Evolutionary conservation across 1,140 invertebrate species (phyloP).

Genomic region (Nylanderia fulva): DNA sequence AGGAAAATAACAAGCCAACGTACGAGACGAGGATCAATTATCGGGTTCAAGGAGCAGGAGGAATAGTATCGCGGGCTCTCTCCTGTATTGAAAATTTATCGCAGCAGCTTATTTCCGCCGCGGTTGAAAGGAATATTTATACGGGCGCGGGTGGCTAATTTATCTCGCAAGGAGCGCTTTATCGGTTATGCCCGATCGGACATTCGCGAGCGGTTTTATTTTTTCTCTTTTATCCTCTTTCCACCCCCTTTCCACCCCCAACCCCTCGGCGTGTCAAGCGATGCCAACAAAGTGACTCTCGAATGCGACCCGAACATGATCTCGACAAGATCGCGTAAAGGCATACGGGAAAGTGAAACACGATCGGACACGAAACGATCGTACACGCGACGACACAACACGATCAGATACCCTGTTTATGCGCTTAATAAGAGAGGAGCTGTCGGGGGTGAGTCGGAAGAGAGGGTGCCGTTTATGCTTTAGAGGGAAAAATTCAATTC

Average conservation of each 20-base stretch:
- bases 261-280: background rate
- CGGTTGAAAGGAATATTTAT: constrained; percentile 61
- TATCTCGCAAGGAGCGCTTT: constrained; percentile 53
- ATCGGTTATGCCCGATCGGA: constrained; percentile 49
- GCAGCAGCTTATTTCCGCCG: constrained; percentile 59
- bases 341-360: constrained; percentile 45
- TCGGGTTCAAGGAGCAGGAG: constrained; percentile 54
- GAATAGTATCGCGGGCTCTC: constrained; percentile 10
- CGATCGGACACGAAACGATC: constrained; percentile 48
- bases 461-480: too few relatives aligned
- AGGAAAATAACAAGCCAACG: constrained; percentile 57
- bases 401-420: constrained; percentile 18
- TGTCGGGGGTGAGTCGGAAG: background rate
- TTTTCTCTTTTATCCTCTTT: background rate
- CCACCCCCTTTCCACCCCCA: background rate
- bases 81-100: constrained; percentile 61
- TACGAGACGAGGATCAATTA: constrained; percentile 59
- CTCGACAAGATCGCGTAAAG: constrained; percentile 20
- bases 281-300: constrained; percentile 47
- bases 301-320: constrained; percentile 32
- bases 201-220: constrained; percentile 50
- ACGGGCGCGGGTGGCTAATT: constrained; percentile 47
- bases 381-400: constrained; percentile 31
- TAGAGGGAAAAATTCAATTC: background rate
- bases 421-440: background rate